Conservation (phyloP, 1,140 invertebrate species). For the Pogonus chalceus region DNA sequence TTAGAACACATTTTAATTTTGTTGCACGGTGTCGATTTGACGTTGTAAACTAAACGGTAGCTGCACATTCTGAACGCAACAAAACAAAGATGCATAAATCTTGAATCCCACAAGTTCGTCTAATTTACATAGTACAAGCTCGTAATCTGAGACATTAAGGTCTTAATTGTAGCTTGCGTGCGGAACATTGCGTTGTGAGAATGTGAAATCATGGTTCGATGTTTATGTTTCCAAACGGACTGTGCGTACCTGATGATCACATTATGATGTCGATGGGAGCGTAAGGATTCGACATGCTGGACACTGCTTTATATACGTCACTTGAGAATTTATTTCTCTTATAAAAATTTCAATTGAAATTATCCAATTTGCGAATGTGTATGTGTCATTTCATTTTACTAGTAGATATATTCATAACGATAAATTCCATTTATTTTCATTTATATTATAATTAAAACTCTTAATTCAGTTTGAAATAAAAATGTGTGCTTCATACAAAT, state of each 20-base stretch:
- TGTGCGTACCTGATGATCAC: neutral
- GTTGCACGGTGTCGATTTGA: neutral
- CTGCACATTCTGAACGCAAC: neutral
- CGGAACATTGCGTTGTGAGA: neutral
- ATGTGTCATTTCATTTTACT: no score
- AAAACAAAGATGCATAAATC: conserved; percentile 4
- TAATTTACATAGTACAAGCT: conserved; percentile 10
- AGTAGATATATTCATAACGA: no score
- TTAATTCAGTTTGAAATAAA: no score
- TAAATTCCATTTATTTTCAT: no score
- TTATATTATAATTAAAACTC: no score
- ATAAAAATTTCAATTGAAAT: no score
- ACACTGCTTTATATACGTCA: no score
- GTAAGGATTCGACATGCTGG: neutral
- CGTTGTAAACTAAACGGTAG: no score
- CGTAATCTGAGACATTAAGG: conserved; percentile 9
- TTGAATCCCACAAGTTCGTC: conserved; percentile 4
- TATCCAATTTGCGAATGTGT: no score
- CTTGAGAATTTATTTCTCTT: no score
- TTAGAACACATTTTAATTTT: no score
- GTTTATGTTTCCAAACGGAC: neutral
- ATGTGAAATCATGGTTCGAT: neutral
- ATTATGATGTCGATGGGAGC: neutral
- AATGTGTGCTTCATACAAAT: no score
- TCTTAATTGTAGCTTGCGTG: conserved; percentile 8